Conservation (phyloP, 2,113 vertebrate genomes). For the Pelobates fuscus region DNA sequence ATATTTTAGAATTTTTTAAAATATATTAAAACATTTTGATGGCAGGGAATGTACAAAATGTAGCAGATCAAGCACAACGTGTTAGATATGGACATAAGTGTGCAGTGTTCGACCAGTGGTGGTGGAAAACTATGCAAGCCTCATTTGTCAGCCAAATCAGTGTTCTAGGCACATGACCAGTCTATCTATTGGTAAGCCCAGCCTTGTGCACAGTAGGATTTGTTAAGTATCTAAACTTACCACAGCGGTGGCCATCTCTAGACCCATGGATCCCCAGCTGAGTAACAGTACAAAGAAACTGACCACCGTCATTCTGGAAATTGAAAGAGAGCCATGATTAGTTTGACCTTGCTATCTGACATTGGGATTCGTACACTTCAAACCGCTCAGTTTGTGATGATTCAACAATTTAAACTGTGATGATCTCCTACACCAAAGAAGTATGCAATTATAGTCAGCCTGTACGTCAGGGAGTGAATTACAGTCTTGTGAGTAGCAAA, state of each 20-base stretch:
- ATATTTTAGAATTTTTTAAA: too few relatives aligned
- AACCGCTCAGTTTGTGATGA: background rate
- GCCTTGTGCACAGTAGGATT: too few relatives aligned
- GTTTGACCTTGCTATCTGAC: background rate
- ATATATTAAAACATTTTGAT: too few relatives aligned
- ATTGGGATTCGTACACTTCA: background rate
- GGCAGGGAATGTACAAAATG: too few relatives aligned
- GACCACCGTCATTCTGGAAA: slow-evolving; percentile 81
- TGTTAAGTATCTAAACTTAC: slow-evolving; percentile 67
- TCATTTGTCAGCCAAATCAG: too few relatives aligned
- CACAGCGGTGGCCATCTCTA: slow-evolving; percentile 86
- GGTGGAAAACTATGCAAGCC: too few relatives aligned
- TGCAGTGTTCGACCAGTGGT: too few relatives aligned
- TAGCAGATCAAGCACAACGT: too few relatives aligned
- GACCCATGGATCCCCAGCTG: slow-evolving; percentile 87
- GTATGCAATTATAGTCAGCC: too few relatives aligned
- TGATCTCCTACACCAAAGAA: background rate
- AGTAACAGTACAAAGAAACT: slow-evolving; percentile 84
- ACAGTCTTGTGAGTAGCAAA: background rate
- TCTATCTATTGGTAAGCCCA: too few relatives aligned
- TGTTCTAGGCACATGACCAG: too few relatives aligned
- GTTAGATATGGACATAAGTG: too few relatives aligned
- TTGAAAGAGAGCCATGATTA: background rate
- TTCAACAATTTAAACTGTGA: background rate
- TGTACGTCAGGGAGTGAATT: background rate